A percentile compares a stretch with the other conserved stretches of the same genome.
These are phyloP conservation scores for Acronicta aceris DNA, from an alignment of 2,888 invertebrate genomes.

Conservation along the genomic window DNA sequence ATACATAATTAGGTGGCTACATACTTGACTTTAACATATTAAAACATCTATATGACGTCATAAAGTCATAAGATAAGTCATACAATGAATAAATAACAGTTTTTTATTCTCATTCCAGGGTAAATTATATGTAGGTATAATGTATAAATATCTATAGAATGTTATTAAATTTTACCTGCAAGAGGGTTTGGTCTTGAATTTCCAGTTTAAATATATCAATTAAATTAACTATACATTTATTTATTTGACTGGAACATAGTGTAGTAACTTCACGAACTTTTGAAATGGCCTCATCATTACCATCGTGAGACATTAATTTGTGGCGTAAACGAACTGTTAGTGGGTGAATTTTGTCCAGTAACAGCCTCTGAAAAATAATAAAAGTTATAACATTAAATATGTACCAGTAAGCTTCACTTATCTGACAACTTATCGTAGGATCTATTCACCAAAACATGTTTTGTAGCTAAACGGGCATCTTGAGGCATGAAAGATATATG, in stretches of 20 bases:
- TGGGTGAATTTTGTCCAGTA: constrained; percentile 72
- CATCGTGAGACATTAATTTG: constrained; percentile 58
- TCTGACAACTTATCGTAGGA: not conserved
- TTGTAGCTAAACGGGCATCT: constrained; percentile 67
- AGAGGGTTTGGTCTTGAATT: constrained; percentile 59
- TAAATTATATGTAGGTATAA: too few relatives aligned
- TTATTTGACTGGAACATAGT: constrained; percentile 81
- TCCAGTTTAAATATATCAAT: constrained; percentile 81
- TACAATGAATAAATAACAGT: too few relatives aligned
- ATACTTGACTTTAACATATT: too few relatives aligned
- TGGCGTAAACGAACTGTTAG: constrained; percentile 65
- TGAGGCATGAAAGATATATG: constrained; percentile 57
- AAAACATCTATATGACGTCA: too few relatives aligned
- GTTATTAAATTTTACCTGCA: constrained; percentile 65
- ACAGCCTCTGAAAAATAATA: constrained; percentile 67
- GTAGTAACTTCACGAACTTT: constrained; percentile 73
- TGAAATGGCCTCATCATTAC: constrained; percentile 50
- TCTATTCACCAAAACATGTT: constrained; percentile 69
- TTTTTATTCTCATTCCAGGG: too few relatives aligned
- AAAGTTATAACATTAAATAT: not conserved
- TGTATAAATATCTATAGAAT: too few relatives aligned
- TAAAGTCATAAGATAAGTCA: too few relatives aligned
- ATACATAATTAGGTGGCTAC: too few relatives aligned
- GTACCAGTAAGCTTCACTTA: too few relatives aligned
- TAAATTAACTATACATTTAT: constrained; percentile 76